Base-by-base conservation (phyloP, 2,113 vertebrate genomes). In the Leiothrix lutea region DNA sequence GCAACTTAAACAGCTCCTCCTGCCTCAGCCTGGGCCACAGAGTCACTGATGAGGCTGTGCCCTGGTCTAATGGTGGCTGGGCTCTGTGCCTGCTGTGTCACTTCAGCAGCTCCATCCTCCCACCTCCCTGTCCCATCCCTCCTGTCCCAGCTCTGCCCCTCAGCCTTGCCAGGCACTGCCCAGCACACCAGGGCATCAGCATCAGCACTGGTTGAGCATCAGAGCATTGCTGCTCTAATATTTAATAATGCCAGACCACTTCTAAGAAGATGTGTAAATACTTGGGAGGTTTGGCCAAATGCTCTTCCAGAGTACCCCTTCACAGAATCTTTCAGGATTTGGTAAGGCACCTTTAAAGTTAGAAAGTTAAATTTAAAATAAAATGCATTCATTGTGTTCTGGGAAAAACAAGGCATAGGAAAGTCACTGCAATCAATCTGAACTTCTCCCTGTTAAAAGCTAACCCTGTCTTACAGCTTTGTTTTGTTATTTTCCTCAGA, bases 401-500 rank as follows among this genome's bases (percentile, higher is more conserved):
- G 65, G 69, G 85, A 92, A 91, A 53, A 82, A 75, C 14, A 75
- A 89, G 66, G 77, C 54, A 35, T 12, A 54, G 0, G 0, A 80
- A 95, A 94, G 56, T 90, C 84, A 79, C 33, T 12, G n/a, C 67
- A 88, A 90, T 62, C 93, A 80, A 94, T 74, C 82, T 13, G 7
- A 86, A 78, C 90, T 83, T 88, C 40, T 77, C 80, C 71, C 84
- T 73, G 42, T 94, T 94, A 80, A 90, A 95, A 90, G 51, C 71
- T 60, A 92, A 94, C 35, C 47, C 66, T 19, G 47, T 92, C 80
- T 90, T 56, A 77, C 64, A 71, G 85, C 89, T 96, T 93, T 91
- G 93, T 92, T 92, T 95, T 88, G 91, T 79, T 92, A 80, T 90
- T 94, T 95, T 77, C 86, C 62, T 91, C 90, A 96, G 85, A 96